phyloP scores from a whole-genome alignment of 1,140 invertebrate species.

The Drosophila willistoni region DNA sequence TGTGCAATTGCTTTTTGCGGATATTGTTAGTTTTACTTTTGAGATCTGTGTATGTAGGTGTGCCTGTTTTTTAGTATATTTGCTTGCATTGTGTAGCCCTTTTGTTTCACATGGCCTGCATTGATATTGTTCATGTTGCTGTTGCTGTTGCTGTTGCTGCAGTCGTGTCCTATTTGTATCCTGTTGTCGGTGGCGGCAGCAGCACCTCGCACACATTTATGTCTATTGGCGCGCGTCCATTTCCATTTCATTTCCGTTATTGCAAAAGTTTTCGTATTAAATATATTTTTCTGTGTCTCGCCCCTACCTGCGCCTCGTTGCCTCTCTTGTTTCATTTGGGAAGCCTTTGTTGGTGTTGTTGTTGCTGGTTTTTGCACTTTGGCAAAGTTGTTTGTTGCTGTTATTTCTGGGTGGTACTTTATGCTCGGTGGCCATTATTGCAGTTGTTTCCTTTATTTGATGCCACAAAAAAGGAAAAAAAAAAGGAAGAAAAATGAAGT shows the following conservation, averaged over 20 bases:
- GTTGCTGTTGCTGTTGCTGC: slow-evolving; percentile 29
- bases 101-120: slow-evolving; percentile 72
- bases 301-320: slow-evolving; percentile 28
- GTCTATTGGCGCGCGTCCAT: slow-evolving; percentile 81
- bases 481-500: background rate
- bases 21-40: slow-evolving; percentile 80
- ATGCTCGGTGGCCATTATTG: slow-evolving; percentile 73
- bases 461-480: slow-evolving; percentile 1
- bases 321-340: slow-evolving; percentile 72
- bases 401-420: slow-evolving; percentile 72
- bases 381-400: slow-evolving; percentile 72
- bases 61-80: slow-evolving; percentile 30
- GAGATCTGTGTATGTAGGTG: slow-evolving; percentile 37
- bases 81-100: slow-evolving; percentile 66
- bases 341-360: slow-evolving; percentile 54
- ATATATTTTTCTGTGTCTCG: slow-evolving; percentile 71
- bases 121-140: slow-evolving; percentile 50
- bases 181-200: slow-evolving; percentile 46
- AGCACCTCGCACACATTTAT: slow-evolving; percentile 71
- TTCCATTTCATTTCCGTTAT: slow-evolving; percentile 81
- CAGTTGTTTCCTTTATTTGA: slow-evolving; percentile 76
- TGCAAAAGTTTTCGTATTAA: slow-evolving; percentile 81
- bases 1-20: slow-evolving; percentile 79
- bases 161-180: slow-evolving; percentile 80
- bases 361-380: slow-evolving; percentile 72